Evolutionary conservation across 2,888 invertebrate species (phyloP).

Genomic region (Phyllotreta striolata): DNA sequence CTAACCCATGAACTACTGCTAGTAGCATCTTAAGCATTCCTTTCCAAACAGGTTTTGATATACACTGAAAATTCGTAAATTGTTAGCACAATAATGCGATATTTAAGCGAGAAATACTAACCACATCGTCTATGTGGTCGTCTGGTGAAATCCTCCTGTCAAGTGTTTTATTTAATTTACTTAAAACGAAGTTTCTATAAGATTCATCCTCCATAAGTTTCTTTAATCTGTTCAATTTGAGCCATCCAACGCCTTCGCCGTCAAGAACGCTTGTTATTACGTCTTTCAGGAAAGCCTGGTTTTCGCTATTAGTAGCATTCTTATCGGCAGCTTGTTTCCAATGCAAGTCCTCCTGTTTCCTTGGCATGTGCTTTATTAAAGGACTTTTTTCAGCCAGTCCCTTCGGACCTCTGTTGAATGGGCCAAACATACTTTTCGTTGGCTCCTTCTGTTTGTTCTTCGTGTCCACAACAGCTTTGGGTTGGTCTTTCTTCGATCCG

Average conservation of each 20-base stretch:
- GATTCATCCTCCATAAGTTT: constrained; percentile 99
- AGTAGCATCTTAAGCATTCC: constrained; percentile 94
- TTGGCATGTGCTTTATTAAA: constrained; percentile 82
- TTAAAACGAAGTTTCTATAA: constrained; percentile 93
- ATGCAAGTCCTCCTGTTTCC: constrained; percentile 72
- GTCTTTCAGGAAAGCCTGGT: constrained; percentile 93
- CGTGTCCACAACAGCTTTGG: constrained; percentile 46
- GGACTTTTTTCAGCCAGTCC: constrained; percentile 90
- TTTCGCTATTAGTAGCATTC: constrained; percentile 83
- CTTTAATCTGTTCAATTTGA: constrained; percentile 89
- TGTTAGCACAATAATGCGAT: constrained; percentile 3
- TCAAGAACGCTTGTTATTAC: constrained; percentile 84
- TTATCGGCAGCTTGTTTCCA: constrained; percentile 74
- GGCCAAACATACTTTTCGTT: constrained; percentile 70
- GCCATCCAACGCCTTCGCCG: constrained; percentile 96
- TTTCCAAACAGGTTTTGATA: constrained; percentile 92
- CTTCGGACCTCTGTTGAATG: constrained; percentile 80
- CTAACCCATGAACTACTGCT: constrained; percentile 89
- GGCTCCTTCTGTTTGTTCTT: constrained; percentile 57
- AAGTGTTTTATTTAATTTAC: constrained; percentile 92
- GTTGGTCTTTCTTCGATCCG: constrained; percentile 69
- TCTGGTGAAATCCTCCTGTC: constrained; percentile 93
- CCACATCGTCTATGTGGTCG: constrained; percentile 98
- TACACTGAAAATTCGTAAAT: constrained; percentile 68
- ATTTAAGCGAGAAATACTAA: constrained; percentile 63